A percentile compares a stretch with the other conserved stretches of the same genome.
phyloP scores from a whole-genome alignment of 64 coral and sea anemone genomes.

The Actinia equina region DNA sequence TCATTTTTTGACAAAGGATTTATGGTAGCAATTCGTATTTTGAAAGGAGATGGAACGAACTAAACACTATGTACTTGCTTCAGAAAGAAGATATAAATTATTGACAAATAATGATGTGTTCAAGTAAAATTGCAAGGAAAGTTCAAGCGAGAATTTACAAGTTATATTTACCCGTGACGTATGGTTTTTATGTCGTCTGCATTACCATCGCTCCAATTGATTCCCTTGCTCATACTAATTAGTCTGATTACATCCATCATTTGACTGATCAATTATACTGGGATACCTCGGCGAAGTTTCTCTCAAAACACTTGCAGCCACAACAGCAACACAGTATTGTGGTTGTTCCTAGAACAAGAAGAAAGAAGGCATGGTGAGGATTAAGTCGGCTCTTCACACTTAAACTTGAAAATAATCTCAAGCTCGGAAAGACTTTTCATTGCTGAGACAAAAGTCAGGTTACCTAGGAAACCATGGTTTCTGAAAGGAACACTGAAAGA shows the following conservation, averaged over 20 bases:
- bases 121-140: background rate
- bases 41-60: background rate
- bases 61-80: background rate
- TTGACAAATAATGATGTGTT: background rate
- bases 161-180: constrained; percentile 18
- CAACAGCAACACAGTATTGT: background rate
- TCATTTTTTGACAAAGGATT: background rate
- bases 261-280: background rate
- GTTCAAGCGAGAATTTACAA: constrained; percentile 6
- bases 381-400: background rate
- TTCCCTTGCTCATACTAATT: background rate
- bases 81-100: background rate
- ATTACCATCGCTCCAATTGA: constrained; percentile 20
- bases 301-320: background rate
- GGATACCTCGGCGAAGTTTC: background rate
- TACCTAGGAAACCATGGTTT: background rate
- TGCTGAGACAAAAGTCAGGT: background rate
- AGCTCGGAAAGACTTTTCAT: background rate
- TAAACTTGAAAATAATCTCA: background rate
- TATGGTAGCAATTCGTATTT: background rate
- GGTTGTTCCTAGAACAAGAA: background rate
- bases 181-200: background rate
- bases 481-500: background rate
- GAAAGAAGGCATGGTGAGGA: background rate
- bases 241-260: background rate